Percentiles rank a stretch among this genome's conserved stretches.
phyloP scores from a whole-genome alignment of 2,113 vertebrate species.

The Marmota flaviventris region DNA sequence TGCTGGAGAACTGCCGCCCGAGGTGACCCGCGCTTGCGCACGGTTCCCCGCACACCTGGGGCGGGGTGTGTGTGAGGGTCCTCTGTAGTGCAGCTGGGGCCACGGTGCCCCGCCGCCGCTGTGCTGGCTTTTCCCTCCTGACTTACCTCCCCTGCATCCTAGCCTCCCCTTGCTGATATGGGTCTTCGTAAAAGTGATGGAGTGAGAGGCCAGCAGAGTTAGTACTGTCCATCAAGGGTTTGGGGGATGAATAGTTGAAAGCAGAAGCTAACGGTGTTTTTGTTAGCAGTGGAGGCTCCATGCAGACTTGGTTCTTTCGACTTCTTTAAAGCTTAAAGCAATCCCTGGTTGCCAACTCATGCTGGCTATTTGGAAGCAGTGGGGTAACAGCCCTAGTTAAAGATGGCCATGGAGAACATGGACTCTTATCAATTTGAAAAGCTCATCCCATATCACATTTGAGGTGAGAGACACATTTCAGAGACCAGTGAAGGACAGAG shows the following conservation, averaged over 20 bases:
- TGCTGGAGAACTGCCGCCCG: accelerated
- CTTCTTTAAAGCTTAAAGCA: neutral
- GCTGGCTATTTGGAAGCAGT: neutral
- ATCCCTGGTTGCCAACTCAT: neutral
- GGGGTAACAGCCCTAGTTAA: neutral
- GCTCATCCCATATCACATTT: neutral
- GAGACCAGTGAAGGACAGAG: neutral
- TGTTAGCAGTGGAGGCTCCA: neutral
- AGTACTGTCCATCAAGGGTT: neutral
- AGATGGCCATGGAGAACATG: neutral
- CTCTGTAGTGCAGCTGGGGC: neutral
- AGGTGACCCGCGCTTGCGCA: neutral
- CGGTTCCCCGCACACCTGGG: neutral
- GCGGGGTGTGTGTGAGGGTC: accelerated
- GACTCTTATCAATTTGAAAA: neutral
- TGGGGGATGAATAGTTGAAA: neutral
- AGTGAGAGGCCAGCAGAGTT: neutral
- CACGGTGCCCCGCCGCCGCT: neutral
- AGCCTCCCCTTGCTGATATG: accelerated
- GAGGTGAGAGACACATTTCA: neutral
- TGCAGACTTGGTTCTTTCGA: neutral
- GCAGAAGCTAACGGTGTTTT: neutral
- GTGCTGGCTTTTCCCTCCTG: neutral
- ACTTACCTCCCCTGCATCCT: neutral
- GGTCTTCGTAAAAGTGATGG: neutral